Base-by-base conservation (phyloP, 2,797 vertebrate genomes). In the Coregonus suidteri region DNA sequence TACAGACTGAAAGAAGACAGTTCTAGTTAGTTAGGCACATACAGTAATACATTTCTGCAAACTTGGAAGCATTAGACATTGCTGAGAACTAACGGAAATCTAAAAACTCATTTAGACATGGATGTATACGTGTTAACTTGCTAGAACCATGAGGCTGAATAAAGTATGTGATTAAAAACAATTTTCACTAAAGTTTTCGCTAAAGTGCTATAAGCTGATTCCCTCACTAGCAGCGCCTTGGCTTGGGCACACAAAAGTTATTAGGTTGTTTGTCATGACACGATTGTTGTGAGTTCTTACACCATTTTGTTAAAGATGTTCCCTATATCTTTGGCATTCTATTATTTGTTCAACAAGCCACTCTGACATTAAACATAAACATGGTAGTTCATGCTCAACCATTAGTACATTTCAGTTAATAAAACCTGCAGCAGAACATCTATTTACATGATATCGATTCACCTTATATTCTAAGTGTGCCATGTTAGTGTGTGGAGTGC, bases 1-100 rank as follows among this genome's bases (percentile, higher is more conserved):
- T 72, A 82, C 75, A 47, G 82, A 88, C 85, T 79, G 83, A 86
- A 87, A 92, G 89, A 79, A 91, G 88, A 93, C 87, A 82, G 90
- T 78, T 90, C 90, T 92, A 90, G 88, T 90, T 88, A 89, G 81
- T 89, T 92, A 94, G 93, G 94, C 93, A 95, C 94, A 86, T 92
- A 93, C 86, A 94, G 93, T 89, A 86, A 75, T 82, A 93, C 90
- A 91, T 89, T 89, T 91, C 88, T 76, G 91, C 90, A 92, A 88
- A 92, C 88, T 74, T 82, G 91, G 92, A 93, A 94, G 93, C 88
- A 85, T 92, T 90, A 83, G 73, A 88, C 89, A 88, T 88, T 86
- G 90, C 87, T 1, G 77, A 89, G 88, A 85, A 91, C 89, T 88
- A 91, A 86, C 86, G 84, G 78, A 84, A 88, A 88, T 81, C 75